Conservation (phyloP, 1,140 invertebrate species). For the Grapholita molesta region DNA sequence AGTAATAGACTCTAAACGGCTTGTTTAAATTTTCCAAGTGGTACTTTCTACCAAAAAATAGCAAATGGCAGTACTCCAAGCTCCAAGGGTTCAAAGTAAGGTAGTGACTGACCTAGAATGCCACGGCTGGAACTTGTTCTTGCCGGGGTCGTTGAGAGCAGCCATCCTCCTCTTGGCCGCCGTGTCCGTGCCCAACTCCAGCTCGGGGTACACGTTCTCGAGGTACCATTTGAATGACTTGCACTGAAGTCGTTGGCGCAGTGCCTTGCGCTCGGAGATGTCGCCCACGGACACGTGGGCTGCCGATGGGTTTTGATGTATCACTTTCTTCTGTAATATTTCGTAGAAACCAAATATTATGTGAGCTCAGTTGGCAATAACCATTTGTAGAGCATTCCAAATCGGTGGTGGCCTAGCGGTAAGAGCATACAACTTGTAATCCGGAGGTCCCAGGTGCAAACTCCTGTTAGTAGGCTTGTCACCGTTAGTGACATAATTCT, state of each 20-base stretch:
- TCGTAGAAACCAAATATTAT: slow-evolving; percentile 15
- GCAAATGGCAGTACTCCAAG: too few species aligned
- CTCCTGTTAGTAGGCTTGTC: too few species aligned
- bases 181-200: slow-evolving; percentile 82
- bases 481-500: too few species aligned
- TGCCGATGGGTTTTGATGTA: slow-evolving; percentile 83
- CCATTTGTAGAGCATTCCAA: too few species aligned
- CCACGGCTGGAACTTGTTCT: slow-evolving; percentile 87
- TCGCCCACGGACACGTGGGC: slow-evolving; percentile 87
- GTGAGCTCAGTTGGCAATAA: too few species aligned
- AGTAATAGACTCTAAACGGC: too few species aligned
- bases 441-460: too few species aligned
- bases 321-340: slow-evolving; percentile 85
- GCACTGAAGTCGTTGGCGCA: slow-evolving; percentile 88
- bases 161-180: slow-evolving; percentile 81
- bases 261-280: slow-evolving; percentile 83
- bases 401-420: too few species aligned
- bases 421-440: too few species aligned
- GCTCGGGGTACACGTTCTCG: slow-evolving; percentile 93
- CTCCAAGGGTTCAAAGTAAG: too few species aligned
- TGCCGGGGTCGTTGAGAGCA: slow-evolving; percentile 74
- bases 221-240: slow-evolving; percentile 97
- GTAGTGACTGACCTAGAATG: slow-evolving; percentile 82
- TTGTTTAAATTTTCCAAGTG: too few species aligned
- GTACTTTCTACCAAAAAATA: too few species aligned